Base-by-base conservation (phyloP, 2,113 vertebrate genomes). In the Perca schrenkii region DNA sequence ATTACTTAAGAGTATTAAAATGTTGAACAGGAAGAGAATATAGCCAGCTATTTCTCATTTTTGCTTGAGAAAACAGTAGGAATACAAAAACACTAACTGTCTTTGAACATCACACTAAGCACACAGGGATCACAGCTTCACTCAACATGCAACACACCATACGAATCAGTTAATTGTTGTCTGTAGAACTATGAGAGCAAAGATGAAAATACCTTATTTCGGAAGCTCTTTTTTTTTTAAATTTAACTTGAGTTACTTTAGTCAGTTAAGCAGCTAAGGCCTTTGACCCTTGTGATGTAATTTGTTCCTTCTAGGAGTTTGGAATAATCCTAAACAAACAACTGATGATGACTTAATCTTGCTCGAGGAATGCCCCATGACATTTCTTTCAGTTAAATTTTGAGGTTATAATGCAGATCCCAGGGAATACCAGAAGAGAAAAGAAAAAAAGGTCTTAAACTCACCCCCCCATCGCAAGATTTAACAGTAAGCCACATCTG, bases 21-120 rank as follows among this genome's bases (percentile, higher is more conserved):
- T 79, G 73, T 80, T 65, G 60, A 78, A 66, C 28, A 85, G 73
- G 63, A 73, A 89, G 93, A 96, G 94, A 94, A 95, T 91, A 94
- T 94, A 95, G 94, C 94, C 94, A 93, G 94, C 95, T 95, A 95
- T 92, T 88, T 95, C 95, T 95, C 93, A 78, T 86, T 76, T 91
- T 83, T 85, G 70, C 62, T 88, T 88, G 84, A 94, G 88, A 90
- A 92, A 90, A 89, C n/a, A n/a, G 74, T 50, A 70, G 61, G 61
- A 84, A 82, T 69, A 85, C 6, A 76, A 78, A 86, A 82, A 74
- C 49, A 69, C 66, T 60, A 34, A 78, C 56, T 62, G 54, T 63
- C 14, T 70, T 57, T 82, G 66, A 84, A 56, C 17, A 36, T 71
- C 25, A 67, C 53, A 66, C 57, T 22, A 73, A 11, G 2, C 65